phyloP scores from a whole-genome alignment of 2,888 invertebrate genomes.

The Phortica magna region DNA sequence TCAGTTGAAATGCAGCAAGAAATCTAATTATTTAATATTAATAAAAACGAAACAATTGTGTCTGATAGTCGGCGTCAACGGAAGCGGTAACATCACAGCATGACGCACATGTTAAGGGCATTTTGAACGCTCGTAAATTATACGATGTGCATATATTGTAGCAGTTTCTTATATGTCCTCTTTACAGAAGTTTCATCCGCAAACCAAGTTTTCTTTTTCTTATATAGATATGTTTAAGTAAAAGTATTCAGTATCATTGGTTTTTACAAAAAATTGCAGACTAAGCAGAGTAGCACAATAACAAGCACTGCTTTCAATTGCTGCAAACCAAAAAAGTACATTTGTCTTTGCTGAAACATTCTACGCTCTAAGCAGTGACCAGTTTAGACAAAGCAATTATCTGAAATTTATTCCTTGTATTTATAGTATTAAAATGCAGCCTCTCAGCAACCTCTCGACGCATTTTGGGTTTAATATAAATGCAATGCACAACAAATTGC shows the following conservation, averaged over 20 bases:
- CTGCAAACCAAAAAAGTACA: conserved; percentile 38
- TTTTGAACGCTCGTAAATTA: conserved; percentile 25
- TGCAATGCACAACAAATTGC: conserved; percentile 15
- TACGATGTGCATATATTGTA: conserved; percentile 27
- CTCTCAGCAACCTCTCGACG: background rate
- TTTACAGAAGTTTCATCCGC: background rate
- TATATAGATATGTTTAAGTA: conserved; percentile 57
- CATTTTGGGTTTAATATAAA: background rate
- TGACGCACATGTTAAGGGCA: background rate
- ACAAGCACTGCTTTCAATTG: background rate
- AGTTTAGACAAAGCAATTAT: conserved; percentile 69
- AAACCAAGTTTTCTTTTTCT: background rate
- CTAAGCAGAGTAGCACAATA: background rate
- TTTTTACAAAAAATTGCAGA: conserved; percentile 55
- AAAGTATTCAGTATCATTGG: conserved; percentile 71
- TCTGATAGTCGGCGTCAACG: background rate
- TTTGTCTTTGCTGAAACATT: conserved; percentile 75
- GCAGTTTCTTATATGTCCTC: conserved; percentile 6
- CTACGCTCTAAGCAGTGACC: conserved; percentile 57
- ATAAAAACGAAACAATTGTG: conserved; percentile 32
- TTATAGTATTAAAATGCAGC: background rate
- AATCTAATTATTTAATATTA: conserved; percentile 35
- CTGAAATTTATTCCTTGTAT: conserved; percentile 69
- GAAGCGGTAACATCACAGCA: conserved; percentile 6
- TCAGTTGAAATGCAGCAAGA: conserved; percentile 27